These are phyloP conservation scores for Sminthurides bifidus DNA, from an alignment of 1,140 invertebrate genomes.

Conservation along the genomic window DNA sequence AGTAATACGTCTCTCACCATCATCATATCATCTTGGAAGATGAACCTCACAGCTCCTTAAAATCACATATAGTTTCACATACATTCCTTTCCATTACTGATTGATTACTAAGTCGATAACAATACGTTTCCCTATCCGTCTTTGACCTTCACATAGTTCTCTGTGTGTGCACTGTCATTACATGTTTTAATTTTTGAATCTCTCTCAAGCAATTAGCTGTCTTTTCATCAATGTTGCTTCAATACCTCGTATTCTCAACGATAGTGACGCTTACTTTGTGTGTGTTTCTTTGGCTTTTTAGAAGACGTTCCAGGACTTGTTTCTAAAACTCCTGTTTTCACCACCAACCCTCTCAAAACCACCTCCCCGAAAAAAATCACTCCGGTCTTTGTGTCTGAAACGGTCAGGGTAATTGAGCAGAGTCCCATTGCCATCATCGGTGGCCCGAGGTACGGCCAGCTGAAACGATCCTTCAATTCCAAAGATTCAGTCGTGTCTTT, in stretches of 20 bases:
- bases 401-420: conserved; percentile 50
- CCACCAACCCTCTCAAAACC: conserved; percentile 3
- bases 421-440: conserved; percentile 56
- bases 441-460: conserved; percentile 45
- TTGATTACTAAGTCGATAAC: no score
- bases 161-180: no score
- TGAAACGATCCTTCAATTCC: conserved; percentile 48
- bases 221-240: neutral
- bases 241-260: neutral
- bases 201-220: neutral
- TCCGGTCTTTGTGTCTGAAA: conserved; percentile 44
- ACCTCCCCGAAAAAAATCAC: conserved; percentile 23
- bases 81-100: no score
- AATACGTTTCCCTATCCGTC: no score
- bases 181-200: no score
- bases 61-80: no score
- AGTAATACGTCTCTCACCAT: no score
- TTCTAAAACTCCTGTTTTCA: no score
- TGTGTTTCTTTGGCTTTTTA: conserved; percentile 13
- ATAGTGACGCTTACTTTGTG: neutral
- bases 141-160: no score
- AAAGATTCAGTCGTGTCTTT: conserved; percentile 57
- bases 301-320: conserved; percentile 6
- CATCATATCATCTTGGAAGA: no score
- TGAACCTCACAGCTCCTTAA: no score